Evolutionary conservation across 2,113 vertebrate species (phyloP), one percentile per base, ranked within the genome.

Genomic region (Malurus elegans): DNA sequence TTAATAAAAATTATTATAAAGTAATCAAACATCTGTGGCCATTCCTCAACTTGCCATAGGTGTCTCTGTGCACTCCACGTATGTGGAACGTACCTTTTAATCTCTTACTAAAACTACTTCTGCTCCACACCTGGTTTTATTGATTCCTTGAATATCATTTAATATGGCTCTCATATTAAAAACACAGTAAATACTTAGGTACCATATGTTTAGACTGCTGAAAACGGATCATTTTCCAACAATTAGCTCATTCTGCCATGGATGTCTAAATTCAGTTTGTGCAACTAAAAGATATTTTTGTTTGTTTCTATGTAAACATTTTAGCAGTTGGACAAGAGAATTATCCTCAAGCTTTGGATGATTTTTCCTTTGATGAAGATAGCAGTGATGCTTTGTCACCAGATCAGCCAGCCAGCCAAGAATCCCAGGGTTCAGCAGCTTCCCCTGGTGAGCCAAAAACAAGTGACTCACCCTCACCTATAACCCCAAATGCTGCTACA

Each of bases 381-480:
- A 99, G 99, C 95, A 98, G 98, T 15, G 99, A 99, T 12, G 99
- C 99, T 44, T 94, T 99, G 93, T 99, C 99, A 84, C 99, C 99
- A 3, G 99, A 99, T 95, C 99, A 99, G 76, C 99, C 99, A 2
- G 99, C 98, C 48, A 99, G 99, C 97, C 99, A 99, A 95, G 99
- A 99, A 96, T 99, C 99, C 10, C 99, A 99, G 94, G 97, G 97
- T 44, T 99, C 99, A 61, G 98, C 97, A 11, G 97, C 99, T 5
- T 99, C 99, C 76, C 99, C 99, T 10, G 98, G 92, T 62, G 99
- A 99, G 83, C 94, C 84, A 88, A 99, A 98, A 98, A 17, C 88
- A 17, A 98, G 95, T 45, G 99, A 99, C 92, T 98, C 98, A 1
- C 97, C 98, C 25, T 98, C 98, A 84, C 98, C 98, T 61, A 17